Percentiles rank a stretch among this genome's conserved stretches.
Evolutionary conservation across 2,113 vertebrate genomes (phyloP).

Genomic region (Crotalus helleri): DNA sequence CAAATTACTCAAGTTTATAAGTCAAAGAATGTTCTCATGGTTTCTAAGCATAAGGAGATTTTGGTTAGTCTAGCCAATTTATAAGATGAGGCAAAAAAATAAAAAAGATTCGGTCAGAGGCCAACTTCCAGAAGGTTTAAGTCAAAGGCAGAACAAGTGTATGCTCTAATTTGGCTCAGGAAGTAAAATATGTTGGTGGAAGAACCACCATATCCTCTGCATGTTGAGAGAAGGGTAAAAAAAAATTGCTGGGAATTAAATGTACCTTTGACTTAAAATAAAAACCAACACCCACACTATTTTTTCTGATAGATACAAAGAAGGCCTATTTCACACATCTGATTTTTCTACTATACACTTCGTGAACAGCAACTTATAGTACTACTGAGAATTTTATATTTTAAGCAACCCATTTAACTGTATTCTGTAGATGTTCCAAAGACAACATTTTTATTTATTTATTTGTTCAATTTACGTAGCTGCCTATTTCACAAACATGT

Average conservation of each 20-base stretch:
- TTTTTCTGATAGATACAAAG: not conserved
- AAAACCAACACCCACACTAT: not conserved
- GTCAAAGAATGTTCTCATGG: not conserved
- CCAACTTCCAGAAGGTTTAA: not conserved
- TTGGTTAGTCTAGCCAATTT: constrained; percentile 32
- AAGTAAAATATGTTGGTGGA: not conserved
- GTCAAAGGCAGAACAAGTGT: not conserved
- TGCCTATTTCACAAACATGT: not conserved
- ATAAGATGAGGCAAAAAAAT: constrained; percentile 32
- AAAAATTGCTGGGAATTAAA: not conserved
- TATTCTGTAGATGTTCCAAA: not conserved
- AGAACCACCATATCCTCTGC: too few relatives aligned
- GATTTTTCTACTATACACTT: not conserved
- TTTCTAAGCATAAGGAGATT: constrained; percentile 27
- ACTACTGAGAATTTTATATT: not conserved
- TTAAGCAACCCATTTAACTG: not conserved
- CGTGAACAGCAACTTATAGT: not conserved
- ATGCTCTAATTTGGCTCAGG: not conserved
- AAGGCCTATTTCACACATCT: not conserved
- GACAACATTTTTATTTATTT: not conserved
- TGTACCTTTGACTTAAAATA: not conserved
- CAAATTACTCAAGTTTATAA: not conserved
- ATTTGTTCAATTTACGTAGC: not conserved
- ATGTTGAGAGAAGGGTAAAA: not conserved
- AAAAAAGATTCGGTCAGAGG: not conserved